phyloP scores from a whole-genome alignment of 37 sponge, comb jelly and placozoan genomes.

The Spongilla lacustris region DNA sequence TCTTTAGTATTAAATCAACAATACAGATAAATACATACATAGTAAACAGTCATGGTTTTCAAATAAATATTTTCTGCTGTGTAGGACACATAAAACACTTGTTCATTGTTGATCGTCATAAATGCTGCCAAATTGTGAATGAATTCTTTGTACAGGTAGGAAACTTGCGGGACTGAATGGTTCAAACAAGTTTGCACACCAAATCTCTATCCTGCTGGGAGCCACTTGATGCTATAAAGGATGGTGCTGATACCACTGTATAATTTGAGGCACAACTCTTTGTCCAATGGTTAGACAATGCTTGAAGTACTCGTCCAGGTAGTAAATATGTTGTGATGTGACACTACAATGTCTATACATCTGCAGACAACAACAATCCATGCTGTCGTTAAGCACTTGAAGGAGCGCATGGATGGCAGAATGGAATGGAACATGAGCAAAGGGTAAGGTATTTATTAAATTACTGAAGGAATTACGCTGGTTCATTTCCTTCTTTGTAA shows the following conservation, averaged over 20 bases:
- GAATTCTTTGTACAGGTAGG: background rate
- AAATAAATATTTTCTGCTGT: background rate
- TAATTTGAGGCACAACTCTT: background rate
- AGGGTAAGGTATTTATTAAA: no score
- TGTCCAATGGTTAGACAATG: background rate
- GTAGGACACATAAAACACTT: background rate
- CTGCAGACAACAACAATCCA: no score
- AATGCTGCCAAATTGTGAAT: background rate
- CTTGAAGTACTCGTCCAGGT: background rate
- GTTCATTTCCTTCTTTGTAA: no score
- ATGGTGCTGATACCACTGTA: background rate
- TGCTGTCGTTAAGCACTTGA: no score
- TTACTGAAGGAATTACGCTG: no score
- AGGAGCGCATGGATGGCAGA: no score
- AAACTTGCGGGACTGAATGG: background rate
- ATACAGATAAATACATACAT: no score
- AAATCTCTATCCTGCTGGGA: background rate
- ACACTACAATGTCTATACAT: no score
- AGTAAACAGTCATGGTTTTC: background rate
- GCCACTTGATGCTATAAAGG: background rate
- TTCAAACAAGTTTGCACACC: background rate
- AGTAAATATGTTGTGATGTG: background rate
- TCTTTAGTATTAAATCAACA: no score
- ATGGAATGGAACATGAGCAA: no score
- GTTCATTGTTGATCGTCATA: background rate